Evolutionary conservation across 2,888 invertebrate genomes (phyloP), one percentile per base, ranked within the genome.

Genomic region (Thecocarcelia acutangulata): DNA sequence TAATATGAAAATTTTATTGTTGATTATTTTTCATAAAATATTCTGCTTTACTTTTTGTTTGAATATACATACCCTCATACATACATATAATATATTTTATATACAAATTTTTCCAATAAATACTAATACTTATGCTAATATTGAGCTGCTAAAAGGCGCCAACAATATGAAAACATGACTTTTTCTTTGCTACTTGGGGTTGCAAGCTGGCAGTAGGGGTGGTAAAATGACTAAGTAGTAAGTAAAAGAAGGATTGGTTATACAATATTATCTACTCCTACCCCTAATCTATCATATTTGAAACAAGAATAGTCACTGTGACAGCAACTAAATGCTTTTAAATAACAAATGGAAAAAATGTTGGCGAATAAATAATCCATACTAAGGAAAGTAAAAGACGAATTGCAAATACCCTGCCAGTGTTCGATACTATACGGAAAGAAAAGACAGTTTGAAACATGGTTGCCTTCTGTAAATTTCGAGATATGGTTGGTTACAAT

Each of bases 1-100:
- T 73, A 42, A 37, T 68, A 54, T 63, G 40, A 50, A 42, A 19
- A 69, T 46, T 70, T n/a, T 40, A 44, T 56, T 78, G 50, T 74
- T 70, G 59, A 78, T 78, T 73, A 68, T 69, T 73, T 77, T 77
- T 15, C 48, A 81, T 69, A 77, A 33, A 74, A 77, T 64, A 66
- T 44, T 74, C 63, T 59, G 42, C 44, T 58, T 12, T 44, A 8
- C 5, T 33, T 9, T 33, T 28, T 6, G 28, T 3, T 28, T 28
- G 28, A 28, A 28, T 28, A 28, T 28, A 4, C 28, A 28, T 28
- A 28, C 28, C 24, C 24, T 24, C 5, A 8, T 8, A 33, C 9
- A n/a, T n/a, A n/a, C 8, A 8, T 33, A 33, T 9, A 33, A 5
- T 33, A 33, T 8, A 33, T 33, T 74, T 73, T 58, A 17, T n/a